Evolutionary conservation across 92 coral and sea anemone genomes (phyloP).

Genomic region (Porites lobata): DNA sequence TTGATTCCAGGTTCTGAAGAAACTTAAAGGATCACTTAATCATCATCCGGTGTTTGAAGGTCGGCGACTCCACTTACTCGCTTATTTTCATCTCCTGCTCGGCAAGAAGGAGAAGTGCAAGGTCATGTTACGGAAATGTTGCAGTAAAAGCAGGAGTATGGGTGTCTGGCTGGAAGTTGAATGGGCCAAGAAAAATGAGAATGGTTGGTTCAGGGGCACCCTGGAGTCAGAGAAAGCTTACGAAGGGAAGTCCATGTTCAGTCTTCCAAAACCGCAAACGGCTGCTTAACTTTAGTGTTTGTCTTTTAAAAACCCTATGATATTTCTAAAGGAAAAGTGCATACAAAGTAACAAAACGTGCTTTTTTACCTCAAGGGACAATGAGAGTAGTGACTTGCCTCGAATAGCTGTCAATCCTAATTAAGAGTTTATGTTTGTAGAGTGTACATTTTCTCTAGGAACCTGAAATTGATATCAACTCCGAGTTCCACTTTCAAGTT

Average conservation of each 20-base stretch:
- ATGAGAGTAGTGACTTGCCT: no score
- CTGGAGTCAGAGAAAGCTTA: not conserved
- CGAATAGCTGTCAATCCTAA: no score
- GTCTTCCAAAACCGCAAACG: constrained; percentile 23
- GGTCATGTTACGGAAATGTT: constrained; percentile 62
- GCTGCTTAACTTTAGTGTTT: not conserved
- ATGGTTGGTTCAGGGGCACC: constrained; percentile 62
- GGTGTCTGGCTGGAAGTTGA: constrained; percentile 85
- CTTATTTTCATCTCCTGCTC: constrained; percentile 80
- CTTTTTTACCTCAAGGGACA: no score
- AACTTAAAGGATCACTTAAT: constrained; percentile 70
- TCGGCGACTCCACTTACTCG: constrained; percentile 80
- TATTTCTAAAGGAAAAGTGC: not conserved
- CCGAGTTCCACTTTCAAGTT: no score
- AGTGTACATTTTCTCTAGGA: no score
- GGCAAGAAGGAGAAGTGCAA: constrained; percentile 68
- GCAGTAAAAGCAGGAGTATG: constrained; percentile 53
- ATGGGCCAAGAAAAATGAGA: constrained; percentile 76
- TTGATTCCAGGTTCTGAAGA: constrained; percentile 73
- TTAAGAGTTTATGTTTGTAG: no score
- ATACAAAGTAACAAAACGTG: not conserved
- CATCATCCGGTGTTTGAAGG: constrained; percentile 77
- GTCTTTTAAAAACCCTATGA: not conserved
- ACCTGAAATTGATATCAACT: no score
- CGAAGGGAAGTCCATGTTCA: constrained; percentile 34